Evolutionary conservation across 2,113 vertebrate genomes (phyloP).

Genomic region (Candoia aspera): DNA sequence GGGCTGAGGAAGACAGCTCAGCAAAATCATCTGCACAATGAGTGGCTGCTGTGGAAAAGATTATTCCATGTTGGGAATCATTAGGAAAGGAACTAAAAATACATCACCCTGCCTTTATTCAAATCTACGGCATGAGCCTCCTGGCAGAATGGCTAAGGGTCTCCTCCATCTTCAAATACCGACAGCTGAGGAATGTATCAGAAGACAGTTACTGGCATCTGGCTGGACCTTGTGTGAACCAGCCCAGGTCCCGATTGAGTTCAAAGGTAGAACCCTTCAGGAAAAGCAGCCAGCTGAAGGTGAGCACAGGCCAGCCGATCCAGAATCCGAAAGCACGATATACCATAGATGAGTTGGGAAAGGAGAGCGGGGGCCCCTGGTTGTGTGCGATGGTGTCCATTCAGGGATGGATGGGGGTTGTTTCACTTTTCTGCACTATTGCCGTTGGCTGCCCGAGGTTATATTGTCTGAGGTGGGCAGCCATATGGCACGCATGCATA

Average conservation of each 20-base stretch:
- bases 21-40: too few relatives aligned
- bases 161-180: neutral
- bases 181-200: neutral
- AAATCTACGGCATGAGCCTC: too few relatives aligned
- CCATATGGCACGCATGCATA: too few relatives aligned
- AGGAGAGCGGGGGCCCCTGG: neutral
- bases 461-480: conserved; percentile 1
- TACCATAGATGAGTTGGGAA: neutral
- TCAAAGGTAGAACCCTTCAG: neutral
- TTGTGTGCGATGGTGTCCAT: neutral
- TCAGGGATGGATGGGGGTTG: neutral
- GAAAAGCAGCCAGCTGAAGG: neutral
- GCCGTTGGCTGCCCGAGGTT: neutral
- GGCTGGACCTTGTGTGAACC: neutral
- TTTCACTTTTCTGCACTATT: neutral
- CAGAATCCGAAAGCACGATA: too few relatives aligned
- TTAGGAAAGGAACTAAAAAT: too few relatives aligned
- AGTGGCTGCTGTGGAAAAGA: too few relatives aligned
- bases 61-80: too few relatives aligned
- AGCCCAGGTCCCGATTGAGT: neutral
- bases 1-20: too few relatives aligned
- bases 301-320: too few relatives aligned
- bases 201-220: neutral
- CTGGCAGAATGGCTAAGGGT: neutral
- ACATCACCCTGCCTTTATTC: too few relatives aligned